phyloP scores from a whole-genome alignment of 1,140 invertebrate species.

The Aleiodes sp. region DNA sequence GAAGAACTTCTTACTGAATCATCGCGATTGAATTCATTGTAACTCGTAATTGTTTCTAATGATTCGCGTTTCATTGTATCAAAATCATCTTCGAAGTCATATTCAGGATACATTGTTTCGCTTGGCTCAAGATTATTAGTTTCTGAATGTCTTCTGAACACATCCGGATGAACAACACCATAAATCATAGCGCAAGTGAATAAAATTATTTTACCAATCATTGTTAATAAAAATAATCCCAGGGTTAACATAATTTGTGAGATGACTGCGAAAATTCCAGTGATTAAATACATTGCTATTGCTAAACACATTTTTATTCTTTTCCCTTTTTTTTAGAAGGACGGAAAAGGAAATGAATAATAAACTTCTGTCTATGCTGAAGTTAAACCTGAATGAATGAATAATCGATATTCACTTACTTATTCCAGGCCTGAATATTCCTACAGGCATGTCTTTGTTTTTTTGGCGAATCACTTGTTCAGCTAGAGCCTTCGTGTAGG shows the following conservation, averaged over 20 bases:
- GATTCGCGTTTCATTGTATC: slow-evolving; percentile 44
- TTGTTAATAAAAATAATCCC: slow-evolving; percentile 46
- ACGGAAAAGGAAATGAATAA: not conserved
- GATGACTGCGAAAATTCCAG: slow-evolving; percentile 44
- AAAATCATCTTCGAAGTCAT: slow-evolving; percentile 46
- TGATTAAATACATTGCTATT: slow-evolving; percentile 53
- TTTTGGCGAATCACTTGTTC: slow-evolving; percentile 72
- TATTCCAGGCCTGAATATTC: slow-evolving; percentile 74
- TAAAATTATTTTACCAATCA: slow-evolving; percentile 47
- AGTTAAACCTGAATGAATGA: not conserved
- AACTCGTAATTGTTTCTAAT: slow-evolving; percentile 45
- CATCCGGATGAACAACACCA: slow-evolving; percentile 37
- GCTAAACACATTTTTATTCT: slow-evolving; percentile 53
- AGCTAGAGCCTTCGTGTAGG: slow-evolving; percentile 78
- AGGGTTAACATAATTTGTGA: slow-evolving; percentile 44
- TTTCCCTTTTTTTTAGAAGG: not conserved
- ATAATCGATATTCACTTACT: slow-evolving; percentile 57
- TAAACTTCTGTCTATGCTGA: not conserved
- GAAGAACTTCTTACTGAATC: not conserved
- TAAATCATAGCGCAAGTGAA: slow-evolving; percentile 50
- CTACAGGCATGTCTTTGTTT: slow-evolving; percentile 71
- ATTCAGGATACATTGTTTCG: slow-evolving; percentile 52
- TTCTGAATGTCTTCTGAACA: not conserved
- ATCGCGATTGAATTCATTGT: slow-evolving; percentile 8
- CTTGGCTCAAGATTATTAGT: slow-evolving; percentile 26